A percentile compares a stretch with the other conserved stretches of the same genome.
These are phyloP conservation scores for Octodonta nipae DNA, from an alignment of 2,888 invertebrate genomes.

Conservation along the genomic window DNA sequence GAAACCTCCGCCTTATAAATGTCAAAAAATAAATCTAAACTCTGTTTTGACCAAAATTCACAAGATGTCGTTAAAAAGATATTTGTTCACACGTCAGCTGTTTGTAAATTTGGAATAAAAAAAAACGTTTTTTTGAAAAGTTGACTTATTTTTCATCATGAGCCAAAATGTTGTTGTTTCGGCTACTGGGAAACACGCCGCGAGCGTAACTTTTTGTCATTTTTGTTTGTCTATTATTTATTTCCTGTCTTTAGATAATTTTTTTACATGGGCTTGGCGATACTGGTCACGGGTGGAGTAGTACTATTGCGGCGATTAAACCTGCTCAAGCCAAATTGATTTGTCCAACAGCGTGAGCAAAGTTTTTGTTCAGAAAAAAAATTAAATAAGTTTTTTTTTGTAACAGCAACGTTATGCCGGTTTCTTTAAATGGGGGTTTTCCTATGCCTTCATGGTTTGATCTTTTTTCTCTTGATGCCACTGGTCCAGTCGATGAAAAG, in stretches of 20 bases:
- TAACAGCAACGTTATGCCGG: too few relatives aligned
- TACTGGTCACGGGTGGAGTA: slow-evolving; percentile 92
- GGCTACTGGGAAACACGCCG: slow-evolving; percentile 72
- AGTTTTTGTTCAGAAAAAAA: too few relatives aligned
- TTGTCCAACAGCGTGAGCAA: slow-evolving; percentile 81
- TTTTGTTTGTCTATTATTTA: too few relatives aligned
- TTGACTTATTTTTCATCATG: too few relatives aligned
- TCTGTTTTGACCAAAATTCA: too few relatives aligned
- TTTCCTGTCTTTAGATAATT: slow-evolving; percentile 77
- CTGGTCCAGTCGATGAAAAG: slow-evolving; percentile 79
- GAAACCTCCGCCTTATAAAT: too few relatives aligned
- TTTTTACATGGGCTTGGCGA: slow-evolving; percentile 93
- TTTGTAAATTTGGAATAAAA: too few relatives aligned
- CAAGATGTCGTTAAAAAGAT: too few relatives aligned
- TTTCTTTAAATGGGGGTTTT: slow-evolving; percentile 81
- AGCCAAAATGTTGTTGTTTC: slow-evolving; percentile 73
- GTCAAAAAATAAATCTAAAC: too few relatives aligned
- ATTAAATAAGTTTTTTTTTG: too few relatives aligned
- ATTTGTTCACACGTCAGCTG: too few relatives aligned
- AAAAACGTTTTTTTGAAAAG: too few relatives aligned
- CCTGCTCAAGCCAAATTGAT: slow-evolving; percentile 80
- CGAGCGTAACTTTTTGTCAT: slow-evolving; percentile 77
- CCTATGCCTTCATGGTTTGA: slow-evolving; percentile 95
- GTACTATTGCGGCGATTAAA: slow-evolving; percentile 66
- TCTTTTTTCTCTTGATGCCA: slow-evolving; percentile 67